Evolutionary conservation across 2,888 invertebrate genomes (phyloP).

Genomic region (Volucella bombylans): DNA sequence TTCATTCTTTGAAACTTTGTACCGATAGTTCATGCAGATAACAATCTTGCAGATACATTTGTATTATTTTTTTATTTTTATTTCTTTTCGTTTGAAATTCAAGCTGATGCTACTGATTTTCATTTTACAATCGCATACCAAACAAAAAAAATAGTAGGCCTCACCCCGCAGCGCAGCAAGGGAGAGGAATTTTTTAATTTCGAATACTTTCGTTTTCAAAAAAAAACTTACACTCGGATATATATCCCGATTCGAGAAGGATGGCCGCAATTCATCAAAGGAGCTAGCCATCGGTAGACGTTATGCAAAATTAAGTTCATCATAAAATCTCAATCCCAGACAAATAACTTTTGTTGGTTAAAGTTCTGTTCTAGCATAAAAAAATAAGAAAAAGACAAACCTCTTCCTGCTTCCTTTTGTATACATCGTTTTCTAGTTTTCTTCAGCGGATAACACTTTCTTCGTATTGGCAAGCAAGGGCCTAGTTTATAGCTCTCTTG

Average conservation of each 20-base stretch:
- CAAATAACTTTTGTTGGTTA: constrained; percentile 63
- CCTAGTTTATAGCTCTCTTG: constrained; percentile 12
- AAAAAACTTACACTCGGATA: constrained; percentile 3
- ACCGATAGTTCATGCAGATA: constrained; percentile 65
- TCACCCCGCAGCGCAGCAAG: not conserved
- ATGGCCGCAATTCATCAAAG: constrained; percentile 56
- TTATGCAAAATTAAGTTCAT: constrained; percentile 73
- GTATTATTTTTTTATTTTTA: constrained; percentile 15
- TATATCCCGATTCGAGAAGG: not conserved
- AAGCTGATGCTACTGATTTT: constrained; percentile 41
- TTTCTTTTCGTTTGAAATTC: constrained; percentile 30
- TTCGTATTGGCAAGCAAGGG: constrained; percentile 22
- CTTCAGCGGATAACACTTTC: constrained; percentile 45
- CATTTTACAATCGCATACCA: not conserved
- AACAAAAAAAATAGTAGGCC: not conserved
- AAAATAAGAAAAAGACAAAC: not conserved
- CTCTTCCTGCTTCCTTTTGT: constrained; percentile 5
- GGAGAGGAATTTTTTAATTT: constrained; percentile 66
- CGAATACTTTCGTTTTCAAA: constrained; percentile 53
- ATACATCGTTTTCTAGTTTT: no score
- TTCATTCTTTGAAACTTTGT: constrained; percentile 11
- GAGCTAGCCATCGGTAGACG: constrained; percentile 47
- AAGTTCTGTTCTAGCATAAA: no score
- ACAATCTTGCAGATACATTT: constrained; percentile 70
- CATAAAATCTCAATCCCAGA: constrained; percentile 72